phyloP scores from a whole-genome alignment of 2,113 vertebrate species.

The Lontra canadensis region DNA sequence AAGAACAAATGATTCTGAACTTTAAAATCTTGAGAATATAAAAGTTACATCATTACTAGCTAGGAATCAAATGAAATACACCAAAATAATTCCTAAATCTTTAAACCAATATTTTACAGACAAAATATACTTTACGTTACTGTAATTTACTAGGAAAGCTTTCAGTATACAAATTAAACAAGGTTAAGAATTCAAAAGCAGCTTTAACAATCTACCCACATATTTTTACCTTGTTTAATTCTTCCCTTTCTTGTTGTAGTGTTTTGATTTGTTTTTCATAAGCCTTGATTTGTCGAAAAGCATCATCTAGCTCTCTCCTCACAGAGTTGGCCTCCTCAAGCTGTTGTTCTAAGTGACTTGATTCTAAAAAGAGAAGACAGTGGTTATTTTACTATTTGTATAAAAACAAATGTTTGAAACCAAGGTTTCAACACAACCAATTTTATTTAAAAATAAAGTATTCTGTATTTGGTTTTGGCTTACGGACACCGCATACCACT shows the following conservation, averaged over 20 bases:
- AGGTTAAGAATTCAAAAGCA: constrained; percentile 58
- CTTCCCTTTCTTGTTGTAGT: constrained; percentile 92
- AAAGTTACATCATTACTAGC: not conserved
- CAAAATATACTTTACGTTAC: not conserved
- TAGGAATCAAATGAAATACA: constrained; percentile 23
- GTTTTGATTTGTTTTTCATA: constrained; percentile 94
- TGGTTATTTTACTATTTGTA: not conserved
- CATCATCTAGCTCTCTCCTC: constrained; percentile 92
- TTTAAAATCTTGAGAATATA: constrained; percentile 5
- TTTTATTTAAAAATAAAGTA: not conserved
- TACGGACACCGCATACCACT: not conserved
- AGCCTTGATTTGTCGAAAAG: constrained; percentile 92
- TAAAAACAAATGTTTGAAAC: constrained; percentile 5
- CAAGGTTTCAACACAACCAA: constrained; percentile 5
- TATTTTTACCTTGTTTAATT: constrained; percentile 93
- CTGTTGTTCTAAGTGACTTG: constrained; percentile 92
- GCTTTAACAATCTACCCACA: not conserved
- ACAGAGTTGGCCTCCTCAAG: constrained; percentile 91
- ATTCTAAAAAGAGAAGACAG: constrained; percentile 85
- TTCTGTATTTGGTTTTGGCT: not conserved
- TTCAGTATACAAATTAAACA: constrained; percentile 22
- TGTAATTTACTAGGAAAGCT: constrained; percentile 33
- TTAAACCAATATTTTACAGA: not conserved
- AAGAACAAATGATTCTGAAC: constrained; percentile 18
- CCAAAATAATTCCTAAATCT: not conserved